Conservation (phyloP, 2,113 vertebrate genomes). For the Cebidichthys violaceus region DNA sequence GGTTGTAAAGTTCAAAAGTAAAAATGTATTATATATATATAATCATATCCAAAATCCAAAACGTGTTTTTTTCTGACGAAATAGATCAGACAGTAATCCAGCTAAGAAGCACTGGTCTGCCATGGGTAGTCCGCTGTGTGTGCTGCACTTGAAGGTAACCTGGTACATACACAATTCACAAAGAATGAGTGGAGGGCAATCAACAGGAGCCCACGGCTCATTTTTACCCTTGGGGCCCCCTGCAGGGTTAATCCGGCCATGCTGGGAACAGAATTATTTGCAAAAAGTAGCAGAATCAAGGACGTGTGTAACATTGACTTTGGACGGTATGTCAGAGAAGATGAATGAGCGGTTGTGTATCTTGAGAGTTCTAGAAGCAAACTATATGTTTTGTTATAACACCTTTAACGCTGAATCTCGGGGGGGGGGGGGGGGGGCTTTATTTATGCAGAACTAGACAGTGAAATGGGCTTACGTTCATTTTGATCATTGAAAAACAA, state of each 20-base stretch:
- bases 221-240: neutral
- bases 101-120: neutral
- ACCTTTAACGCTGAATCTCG: no score
- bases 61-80: no score
- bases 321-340: neutral
- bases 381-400: neutral
- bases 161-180: neutral
- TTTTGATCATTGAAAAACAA: neutral
- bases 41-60: no score
- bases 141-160: neutral
- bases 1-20: no score
- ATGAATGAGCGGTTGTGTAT: neutral
- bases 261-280: slow-evolving; percentile 1
- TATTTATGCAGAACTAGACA: neutral
- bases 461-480: neutral
- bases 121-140: slow-evolving; percentile 5
- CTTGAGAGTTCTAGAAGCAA: neutral
- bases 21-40: no score
- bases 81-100: neutral
- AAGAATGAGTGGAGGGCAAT: neutral
- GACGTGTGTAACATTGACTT: neutral
- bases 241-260: slow-evolving; percentile 1
- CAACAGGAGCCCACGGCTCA: neutral
- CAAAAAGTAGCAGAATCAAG: slow-evolving; percentile 5
- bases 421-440: no score